Base-by-base conservation (phyloP, 2,797 vertebrate genomes). In the Menidia menidia region DNA sequence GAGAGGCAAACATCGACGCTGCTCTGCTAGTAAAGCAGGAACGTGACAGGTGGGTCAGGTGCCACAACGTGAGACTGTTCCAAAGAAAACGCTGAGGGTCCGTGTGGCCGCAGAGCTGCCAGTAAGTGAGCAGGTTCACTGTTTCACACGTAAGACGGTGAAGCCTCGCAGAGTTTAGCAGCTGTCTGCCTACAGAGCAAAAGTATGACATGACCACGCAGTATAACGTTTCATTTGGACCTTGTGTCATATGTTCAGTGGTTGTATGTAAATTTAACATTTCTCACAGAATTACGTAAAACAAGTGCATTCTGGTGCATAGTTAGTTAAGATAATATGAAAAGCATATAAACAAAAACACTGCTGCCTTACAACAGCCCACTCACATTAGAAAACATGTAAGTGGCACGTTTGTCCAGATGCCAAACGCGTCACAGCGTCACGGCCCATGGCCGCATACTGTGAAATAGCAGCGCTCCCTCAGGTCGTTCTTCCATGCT, bases 1-100 rank as follows among this genome's bases (percentile, higher is more conserved):
- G 71, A 75, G 68, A 71, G 0, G 63, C 25, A 61, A 64, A 79
- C 52, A 14, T n/a, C 31, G 15, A 54, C 56, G 62, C 5, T 13
- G 63, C 15, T 10, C 39, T 55, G 67, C 41, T 63, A 64, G 70
- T 64, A 54, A 64, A 64, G 18, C 39, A 30, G 1, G 60, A 70
- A 82, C 35, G 53, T 0, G 35, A 43, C 14, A 45, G 48, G 65
- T 64, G 53, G 18, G 10, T 11, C 30, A 60, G 13, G 33, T 12
- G 32, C 32, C 0, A 3, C 32, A 10, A 65, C 47, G 52, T 19
- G 31, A n/a, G 8, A 10, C 25, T 62, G 16, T 55, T 57, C 18
- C 53, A 41, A 55, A 61, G 35, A 11, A 51, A 12, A 30, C 6
- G 19, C 11, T 6, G 19, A 12, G 11, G 25, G 25, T 39, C 35